Evolutionary conservation across 2,113 vertebrate species (phyloP), one percentile per base, ranked within the genome.

Genomic region (Andinoacara biseriatus): DNA sequence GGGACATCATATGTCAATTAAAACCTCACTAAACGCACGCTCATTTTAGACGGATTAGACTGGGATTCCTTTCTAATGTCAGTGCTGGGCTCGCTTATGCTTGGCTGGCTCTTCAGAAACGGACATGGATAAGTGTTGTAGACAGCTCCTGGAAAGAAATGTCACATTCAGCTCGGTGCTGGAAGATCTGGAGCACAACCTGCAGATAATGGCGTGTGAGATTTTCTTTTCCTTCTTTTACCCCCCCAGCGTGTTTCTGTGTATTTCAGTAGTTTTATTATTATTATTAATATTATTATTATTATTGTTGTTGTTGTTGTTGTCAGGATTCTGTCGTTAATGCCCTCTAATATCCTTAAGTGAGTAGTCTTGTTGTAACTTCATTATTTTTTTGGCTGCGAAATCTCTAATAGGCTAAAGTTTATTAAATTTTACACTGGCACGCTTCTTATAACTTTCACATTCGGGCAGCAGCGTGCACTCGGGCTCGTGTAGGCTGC

Each of bases 101-200:
- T 62, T 14, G 46, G 24, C 26, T 58, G 65, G 33, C 74, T 77
- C 43, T 14, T 60, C 31, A 65, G 11, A 72, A 13, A 49, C 40
- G 10, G 15, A 74, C 67, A 31, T 17, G 2, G 29, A 29, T 72
- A 77, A 52, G 22, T 35, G 58, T 46, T 76, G 46, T 8, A 40
- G 69, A 76, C 80, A 79, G 60, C 57, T 82, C 46, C 69, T 76
- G 76, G 18, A 79, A 33, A 59, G 40, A 76, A 81, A 79, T 35
- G 60, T 79, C 59, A 62, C 81, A 26, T 58, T 24, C 31, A 76
- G 20, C 38, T 58, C 26, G 4, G 14, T 22, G 43, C 26, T 40
- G 9, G 7, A 18, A 54, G n/a, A 46, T 22, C 2, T 57, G 9
- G 60, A 52, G 38, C 82, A 63, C 29, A 33, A 74, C 43, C 54